Evolutionary conservation across 2,113 vertebrate genomes (phyloP).

Genomic region (Pseudolaguvia tuberculata): DNA sequence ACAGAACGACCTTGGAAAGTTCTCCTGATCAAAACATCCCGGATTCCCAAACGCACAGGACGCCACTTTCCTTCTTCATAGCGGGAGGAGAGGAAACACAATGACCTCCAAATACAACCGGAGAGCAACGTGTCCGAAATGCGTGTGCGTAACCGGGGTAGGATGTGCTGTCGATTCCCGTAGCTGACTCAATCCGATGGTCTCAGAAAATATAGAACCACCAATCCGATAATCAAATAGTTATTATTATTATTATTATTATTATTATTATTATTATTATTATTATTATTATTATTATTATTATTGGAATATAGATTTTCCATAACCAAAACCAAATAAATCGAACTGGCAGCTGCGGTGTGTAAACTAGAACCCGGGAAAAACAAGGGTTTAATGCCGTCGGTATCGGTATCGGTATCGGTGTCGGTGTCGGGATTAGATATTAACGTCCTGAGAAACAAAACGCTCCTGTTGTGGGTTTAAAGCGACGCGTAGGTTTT

Average conservation of each 20-base stretch:
- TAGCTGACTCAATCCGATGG: neutral
- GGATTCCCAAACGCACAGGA: too few relatives aligned
- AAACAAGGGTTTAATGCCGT: neutral
- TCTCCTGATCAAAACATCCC: neutral
- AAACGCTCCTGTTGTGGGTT: neutral
- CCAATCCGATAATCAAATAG: neutral
- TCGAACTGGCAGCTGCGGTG: neutral
- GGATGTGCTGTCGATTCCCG: slow-evolving; percentile 3
- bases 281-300: too few relatives aligned
- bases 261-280: too few relatives aligned
- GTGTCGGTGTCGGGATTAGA: neutral
- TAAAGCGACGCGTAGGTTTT: neutral
- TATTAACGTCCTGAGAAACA: too few relatives aligned
- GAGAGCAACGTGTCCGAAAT: neutral
- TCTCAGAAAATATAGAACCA: neutral
- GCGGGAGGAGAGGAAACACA: slow-evolving; percentile 44
- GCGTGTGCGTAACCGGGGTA: neutral
- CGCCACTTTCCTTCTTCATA: neutral
- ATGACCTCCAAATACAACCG: neutral
- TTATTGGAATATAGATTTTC: neutral
- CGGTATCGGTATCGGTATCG: neutral
- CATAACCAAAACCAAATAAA: neutral
- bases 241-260: too few relatives aligned
- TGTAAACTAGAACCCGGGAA: neutral
- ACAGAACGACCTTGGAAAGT: neutral